Percentiles rank a stretch among this genome's conserved stretches.
Conservation (phyloP, 2,797 vertebrate genomes). For the Tachyglossus aculeatus region DNA sequence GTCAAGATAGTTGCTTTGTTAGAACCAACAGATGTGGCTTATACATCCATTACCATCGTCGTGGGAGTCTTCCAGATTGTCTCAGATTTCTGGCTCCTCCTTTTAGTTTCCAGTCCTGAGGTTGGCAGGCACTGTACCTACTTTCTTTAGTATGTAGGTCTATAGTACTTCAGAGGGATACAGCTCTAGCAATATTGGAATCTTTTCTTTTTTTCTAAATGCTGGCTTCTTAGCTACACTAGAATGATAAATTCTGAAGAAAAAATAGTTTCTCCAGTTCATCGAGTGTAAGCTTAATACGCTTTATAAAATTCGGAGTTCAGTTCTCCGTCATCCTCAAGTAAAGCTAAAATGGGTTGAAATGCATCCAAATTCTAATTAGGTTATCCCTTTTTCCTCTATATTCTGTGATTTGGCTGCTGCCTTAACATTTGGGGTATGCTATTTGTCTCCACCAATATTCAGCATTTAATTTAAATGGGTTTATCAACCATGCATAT, state of each 20-base stretch:
- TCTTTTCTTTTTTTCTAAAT: conserved; percentile 1
- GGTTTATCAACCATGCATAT: conserved; percentile 37
- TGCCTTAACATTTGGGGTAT: conserved; percentile 17
- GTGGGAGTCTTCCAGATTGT: too few relatives aligned
- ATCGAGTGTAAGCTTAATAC: too few relatives aligned
- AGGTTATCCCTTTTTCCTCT: conserved; percentile 8
- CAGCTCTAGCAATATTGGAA: not conserved
- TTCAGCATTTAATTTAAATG: conserved; percentile 36
- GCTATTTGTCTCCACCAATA: conserved; percentile 28
- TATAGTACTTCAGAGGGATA: not conserved
- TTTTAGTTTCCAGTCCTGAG: too few relatives aligned
- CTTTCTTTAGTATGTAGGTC: conserved; percentile 4
- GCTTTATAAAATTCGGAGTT: not conserved
- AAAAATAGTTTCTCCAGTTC: too few relatives aligned
- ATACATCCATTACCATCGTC: too few relatives aligned
- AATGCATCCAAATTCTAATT: conserved; percentile 17
- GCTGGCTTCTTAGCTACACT: not conserved
- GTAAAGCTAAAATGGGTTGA: conserved; percentile 12
- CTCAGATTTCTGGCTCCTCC: too few relatives aligned
- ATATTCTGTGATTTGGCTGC: conserved; percentile 22
- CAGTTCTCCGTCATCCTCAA: conserved; percentile 10
- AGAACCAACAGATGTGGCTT: too few relatives aligned
- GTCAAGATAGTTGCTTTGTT: too few relatives aligned
- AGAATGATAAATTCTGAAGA: conserved; percentile 18
- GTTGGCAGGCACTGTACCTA: too few relatives aligned